Evolutionary conservation across 2,797 vertebrate species (phyloP).

Genomic region (Mormyrops boulengeri): DNA sequence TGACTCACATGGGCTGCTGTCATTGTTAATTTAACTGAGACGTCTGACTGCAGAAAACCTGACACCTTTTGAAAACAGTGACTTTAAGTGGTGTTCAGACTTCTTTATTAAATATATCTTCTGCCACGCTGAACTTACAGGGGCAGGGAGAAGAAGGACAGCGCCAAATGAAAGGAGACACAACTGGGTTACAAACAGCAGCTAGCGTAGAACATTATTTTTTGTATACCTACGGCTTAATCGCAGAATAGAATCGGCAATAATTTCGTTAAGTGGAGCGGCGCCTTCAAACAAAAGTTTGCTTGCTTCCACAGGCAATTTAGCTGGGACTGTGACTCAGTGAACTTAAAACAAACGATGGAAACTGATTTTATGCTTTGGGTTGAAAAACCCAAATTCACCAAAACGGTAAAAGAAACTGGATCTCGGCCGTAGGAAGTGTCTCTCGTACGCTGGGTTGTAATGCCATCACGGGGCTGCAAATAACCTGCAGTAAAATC

Average conservation of each 20-base stretch:
- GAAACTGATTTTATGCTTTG: constrained; percentile 15
- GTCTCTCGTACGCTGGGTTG: background rate
- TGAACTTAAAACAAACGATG: constrained; percentile 10
- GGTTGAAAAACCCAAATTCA: background rate
- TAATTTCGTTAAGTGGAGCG: background rate
- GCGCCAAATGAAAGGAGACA: background rate
- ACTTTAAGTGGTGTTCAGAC: background rate
- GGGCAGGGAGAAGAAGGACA: background rate
- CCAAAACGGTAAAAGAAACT: background rate
- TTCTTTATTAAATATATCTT: background rate
- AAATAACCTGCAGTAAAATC: constrained; percentile 5
- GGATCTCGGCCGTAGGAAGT: background rate
- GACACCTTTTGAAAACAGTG: background rate
- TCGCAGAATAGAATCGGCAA: background rate
- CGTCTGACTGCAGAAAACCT: background rate
- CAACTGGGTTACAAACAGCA: background rate
- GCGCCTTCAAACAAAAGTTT: background rate
- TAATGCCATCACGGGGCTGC: background rate
- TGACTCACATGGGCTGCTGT: background rate
- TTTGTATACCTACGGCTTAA: background rate
- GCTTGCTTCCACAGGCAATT: constrained; percentile 9
- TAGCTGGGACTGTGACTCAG: constrained; percentile 10
- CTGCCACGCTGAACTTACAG: background rate
- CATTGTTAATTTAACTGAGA: background rate
- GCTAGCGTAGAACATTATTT: background rate